These are phyloP conservation scores for Leptodactylus fallax DNA, from an alignment of 2,797 vertebrate genomes.

Conservation along the genomic window DNA sequence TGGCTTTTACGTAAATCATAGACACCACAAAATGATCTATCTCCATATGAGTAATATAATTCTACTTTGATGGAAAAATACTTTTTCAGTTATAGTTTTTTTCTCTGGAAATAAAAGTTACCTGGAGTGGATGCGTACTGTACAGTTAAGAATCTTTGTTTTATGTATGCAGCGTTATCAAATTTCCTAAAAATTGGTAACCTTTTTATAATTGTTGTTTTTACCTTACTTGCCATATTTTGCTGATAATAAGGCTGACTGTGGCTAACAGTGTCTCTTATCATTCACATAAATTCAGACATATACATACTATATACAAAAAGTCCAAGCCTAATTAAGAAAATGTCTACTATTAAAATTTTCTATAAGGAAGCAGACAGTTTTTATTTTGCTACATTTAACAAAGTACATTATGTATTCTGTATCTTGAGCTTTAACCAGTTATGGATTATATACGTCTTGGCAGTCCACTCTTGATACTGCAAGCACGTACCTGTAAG, in stretches of 20 bases:
- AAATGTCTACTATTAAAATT: too few species aligned
- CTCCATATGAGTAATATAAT: constrained; percentile 72
- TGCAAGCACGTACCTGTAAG: too few species aligned
- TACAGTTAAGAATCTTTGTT: neutral
- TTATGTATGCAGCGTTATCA: neutral
- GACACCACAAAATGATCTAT: constrained; percentile 75
- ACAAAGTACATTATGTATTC: too few species aligned
- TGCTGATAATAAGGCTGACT: neutral
- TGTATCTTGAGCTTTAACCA: too few species aligned
- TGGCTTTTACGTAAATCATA: constrained; percentile 78
- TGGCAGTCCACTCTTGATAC: too few species aligned
- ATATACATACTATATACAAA: too few species aligned
- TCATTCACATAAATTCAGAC: neutral
- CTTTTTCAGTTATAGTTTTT: constrained; percentile 59
- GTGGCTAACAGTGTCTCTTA: neutral
- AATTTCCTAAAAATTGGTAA: neutral
- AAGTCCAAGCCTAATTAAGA: too few species aligned
- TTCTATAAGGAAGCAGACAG: too few species aligned
- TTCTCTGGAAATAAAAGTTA: constrained; percentile 1
- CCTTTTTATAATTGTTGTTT: neutral
- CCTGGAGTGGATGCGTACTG: neutral
- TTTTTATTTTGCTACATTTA: too few species aligned
- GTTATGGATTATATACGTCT: too few species aligned
- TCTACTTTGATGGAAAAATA: constrained; percentile 79
- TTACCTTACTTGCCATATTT: neutral